Percentiles rank a stretch among this genome's conserved stretches.
Conservation (phyloP, 2,888 invertebrate genomes). For the Drosophila nigricruria region DNA sequence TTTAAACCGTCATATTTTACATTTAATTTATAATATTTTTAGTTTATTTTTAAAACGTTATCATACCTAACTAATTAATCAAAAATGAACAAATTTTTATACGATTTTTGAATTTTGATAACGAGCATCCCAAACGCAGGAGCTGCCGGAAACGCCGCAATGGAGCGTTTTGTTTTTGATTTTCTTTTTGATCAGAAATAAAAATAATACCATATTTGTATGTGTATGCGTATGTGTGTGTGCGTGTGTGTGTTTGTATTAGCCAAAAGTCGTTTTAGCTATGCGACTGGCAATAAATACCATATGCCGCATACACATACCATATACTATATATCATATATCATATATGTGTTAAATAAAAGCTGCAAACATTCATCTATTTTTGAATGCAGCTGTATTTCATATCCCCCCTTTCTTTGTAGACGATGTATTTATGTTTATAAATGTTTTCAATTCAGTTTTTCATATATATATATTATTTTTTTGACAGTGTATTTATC, state of each 20-base stretch:
- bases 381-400: constrained; percentile 51
- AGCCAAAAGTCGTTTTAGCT: constrained; percentile 30
- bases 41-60: constrained; percentile 17
- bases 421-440: constrained; percentile 2
- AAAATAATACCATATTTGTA: constrained; percentile 21
- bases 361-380: constrained; percentile 39
- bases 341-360: constrained; percentile 16
- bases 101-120: constrained; percentile 79
- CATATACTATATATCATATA: neutral
- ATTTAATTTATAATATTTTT: constrained; percentile 3
- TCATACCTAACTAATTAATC: constrained; percentile 60
- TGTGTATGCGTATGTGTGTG: neutral
- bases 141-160: constrained; percentile 45
- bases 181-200: constrained; percentile 16
- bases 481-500: neutral
- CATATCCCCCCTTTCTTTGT: neutral
- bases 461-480: neutral
- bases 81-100: constrained; percentile 59
- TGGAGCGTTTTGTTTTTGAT: constrained; percentile 63
- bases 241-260: constrained; percentile 15
- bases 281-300: constrained; percentile 32
- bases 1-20: constrained; percentile 12
- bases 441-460: neutral
- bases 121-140: constrained; percentile 62
- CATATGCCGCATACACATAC: constrained; percentile 12